Evolutionary conservation across 2,797 vertebrate genomes (phyloP), one percentile per base, ranked within the genome.

Genomic region (Anguilla pacifica): DNA sequence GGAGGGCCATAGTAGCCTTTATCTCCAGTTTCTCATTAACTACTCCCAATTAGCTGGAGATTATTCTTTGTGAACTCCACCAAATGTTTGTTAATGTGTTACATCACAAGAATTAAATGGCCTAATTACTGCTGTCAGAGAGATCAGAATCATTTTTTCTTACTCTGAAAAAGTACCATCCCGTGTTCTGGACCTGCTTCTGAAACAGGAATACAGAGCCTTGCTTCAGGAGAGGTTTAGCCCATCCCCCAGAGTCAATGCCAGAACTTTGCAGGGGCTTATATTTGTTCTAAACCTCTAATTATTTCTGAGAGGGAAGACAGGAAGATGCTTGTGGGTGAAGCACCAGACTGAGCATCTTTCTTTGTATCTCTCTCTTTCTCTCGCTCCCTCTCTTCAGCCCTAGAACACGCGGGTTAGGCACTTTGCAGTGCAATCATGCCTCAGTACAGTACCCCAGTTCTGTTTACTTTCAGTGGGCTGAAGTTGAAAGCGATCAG

Each of bases 91-190:
- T 6, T 90, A 86, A 89, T 89, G 93, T 88, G 91, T 90, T 91
- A 94, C 89, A 89, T 92, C 88, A 86, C 49, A 89, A 87, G 89
- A 85, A 93, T 93, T 92, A 92, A 93, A 92, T 91, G 90, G 88
- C 83, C 88, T 91, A 91, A 94, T 95, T 93, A 92, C 82, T n/a
- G 39, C 74, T 86, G 85, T 86, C 6, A 86, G 85, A 91, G 91
- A 91, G 91, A 90, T 35, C 87, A 64, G 88, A 84, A 84, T 35
- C 9, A 46, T 83, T 89, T 90, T 83, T 87, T 87, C 87, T 85
- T 46, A 67, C 39, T 70, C 28, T 11, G 91, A 87, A 82, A 81
- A 49, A 86, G 89, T 86, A 88, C 85, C 91, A 57, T 89, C 91
- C 89, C n/a, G 87, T 83, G 67, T 77, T 85, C 84, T 59, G 82